Percentiles rank a stretch among this genome's conserved stretches.
Evolutionary conservation across 2,113 vertebrate species (phyloP).

Genomic region (Hoplias malabaricus): DNA sequence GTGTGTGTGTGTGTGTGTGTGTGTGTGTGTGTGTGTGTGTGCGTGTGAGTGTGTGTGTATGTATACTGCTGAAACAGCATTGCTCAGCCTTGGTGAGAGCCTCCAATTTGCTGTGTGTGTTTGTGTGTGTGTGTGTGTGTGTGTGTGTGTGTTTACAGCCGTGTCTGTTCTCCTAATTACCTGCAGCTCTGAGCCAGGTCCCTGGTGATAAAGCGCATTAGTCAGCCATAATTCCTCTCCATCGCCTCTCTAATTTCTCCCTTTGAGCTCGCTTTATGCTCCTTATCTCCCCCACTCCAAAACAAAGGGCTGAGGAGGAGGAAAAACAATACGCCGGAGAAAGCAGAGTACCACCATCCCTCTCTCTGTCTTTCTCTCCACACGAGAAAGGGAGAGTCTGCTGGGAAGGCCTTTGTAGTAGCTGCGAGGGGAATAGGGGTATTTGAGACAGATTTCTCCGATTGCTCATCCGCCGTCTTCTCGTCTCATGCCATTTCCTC

Average conservation of each 20-base stretch:
- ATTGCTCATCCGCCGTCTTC: conserved; percentile 60
- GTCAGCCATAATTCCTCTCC: conserved; percentile 60
- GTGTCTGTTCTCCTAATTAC: conserved; percentile 68
- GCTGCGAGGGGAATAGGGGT: conserved; percentile 69
- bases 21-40: conserved; percentile 12
- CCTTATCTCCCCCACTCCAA: conserved; percentile 65
- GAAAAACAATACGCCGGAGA: conserved; percentile 53
- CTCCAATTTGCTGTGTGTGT: conserved; percentile 30
- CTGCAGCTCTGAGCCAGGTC: conserved; percentile 58
- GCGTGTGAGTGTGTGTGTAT: conserved; percentile 22
- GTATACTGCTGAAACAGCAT: background rate
- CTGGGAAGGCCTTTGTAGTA: conserved; percentile 73
- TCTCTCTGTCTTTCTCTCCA: conserved; percentile 45
- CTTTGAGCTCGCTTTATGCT: conserved; percentile 55
- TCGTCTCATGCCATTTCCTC: conserved; percentile 43
- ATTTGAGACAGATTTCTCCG: conserved; percentile 70
- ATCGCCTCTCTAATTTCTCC: conserved; percentile 48
- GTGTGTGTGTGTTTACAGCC: conserved; percentile 68
- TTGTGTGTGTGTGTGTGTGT: conserved; percentile 41
- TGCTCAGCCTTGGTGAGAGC: background rate
- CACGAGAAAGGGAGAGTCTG: conserved; percentile 69
- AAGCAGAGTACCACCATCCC: conserved; percentile 42
- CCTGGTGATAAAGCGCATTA: conserved; percentile 55
- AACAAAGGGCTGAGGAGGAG: conserved; percentile 63
- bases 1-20: background rate